Conservation (phyloP, 2,797 vertebrate species). For the Cuniculus paca region DNA sequence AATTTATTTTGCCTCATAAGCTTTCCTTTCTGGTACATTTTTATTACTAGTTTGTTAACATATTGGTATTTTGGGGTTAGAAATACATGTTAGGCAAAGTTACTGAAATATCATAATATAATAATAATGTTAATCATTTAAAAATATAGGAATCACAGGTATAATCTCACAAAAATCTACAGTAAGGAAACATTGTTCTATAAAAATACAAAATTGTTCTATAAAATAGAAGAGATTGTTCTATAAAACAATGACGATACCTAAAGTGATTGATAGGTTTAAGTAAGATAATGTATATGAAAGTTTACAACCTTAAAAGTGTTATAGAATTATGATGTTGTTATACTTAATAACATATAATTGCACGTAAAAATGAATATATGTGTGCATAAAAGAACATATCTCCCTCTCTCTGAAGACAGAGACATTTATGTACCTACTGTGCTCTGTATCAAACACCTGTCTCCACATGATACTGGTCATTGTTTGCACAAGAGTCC, state of each 20-base stretch:
- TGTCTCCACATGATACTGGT: background rate
- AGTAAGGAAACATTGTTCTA: background rate
- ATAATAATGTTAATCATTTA: background rate
- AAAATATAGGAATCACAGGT: background rate
- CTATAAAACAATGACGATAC: background rate
- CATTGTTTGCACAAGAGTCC: background rate
- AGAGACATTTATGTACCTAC: background rate
- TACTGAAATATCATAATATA: background rate
- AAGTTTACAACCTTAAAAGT: background rate
- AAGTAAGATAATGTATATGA: background rate
- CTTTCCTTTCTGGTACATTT: background rate
- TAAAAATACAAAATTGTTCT: background rate
- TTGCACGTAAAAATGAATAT: background rate
- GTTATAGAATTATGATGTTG: background rate
- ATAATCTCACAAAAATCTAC: background rate
- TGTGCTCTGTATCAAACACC: background rate
- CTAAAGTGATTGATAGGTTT: background rate
- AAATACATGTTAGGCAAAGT: background rate
- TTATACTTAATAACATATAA: background rate
- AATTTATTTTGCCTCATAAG: slow-evolving; percentile 5
- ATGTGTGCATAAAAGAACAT: background rate
- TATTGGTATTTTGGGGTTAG: background rate
- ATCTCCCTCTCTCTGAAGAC: background rate
- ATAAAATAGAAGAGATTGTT: background rate
- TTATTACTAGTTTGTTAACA: background rate